Evolutionary conservation across 2,113 vertebrate species (phyloP).

Genomic region (Lepus timidus): DNA sequence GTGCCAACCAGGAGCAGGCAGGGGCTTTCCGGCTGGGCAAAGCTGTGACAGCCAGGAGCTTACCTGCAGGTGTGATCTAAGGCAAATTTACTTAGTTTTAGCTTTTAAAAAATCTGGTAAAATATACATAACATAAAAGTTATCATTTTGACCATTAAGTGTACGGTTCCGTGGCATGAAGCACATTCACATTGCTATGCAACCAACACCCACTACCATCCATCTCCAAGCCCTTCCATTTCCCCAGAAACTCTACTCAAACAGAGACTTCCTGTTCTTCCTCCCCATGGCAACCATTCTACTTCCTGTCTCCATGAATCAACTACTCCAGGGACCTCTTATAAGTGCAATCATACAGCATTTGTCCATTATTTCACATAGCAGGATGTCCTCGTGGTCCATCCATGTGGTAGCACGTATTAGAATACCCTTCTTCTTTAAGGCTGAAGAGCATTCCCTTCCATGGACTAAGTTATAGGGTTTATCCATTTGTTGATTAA

Average conservation of each 20-base stretch:
- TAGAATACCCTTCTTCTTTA: not conserved
- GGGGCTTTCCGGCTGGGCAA: not conserved
- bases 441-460: not conserved
- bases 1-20: not conserved
- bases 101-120: not conserved
- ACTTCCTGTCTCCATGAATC: not conserved
- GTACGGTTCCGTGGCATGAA: too few species aligned
- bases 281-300: not conserved
- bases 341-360: not conserved
- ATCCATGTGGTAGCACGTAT: rapidly evolving
- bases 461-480: too few species aligned
- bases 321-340: not conserved
- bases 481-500: not conserved
- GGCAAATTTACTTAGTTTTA: not conserved
- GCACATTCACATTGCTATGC: too few species aligned
- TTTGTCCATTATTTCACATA: not conserved
- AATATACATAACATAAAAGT: not conserved
- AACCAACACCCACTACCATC: not conserved
- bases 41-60: not conserved
- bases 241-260: not conserved
- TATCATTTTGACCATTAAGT: not conserved
- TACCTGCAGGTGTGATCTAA: not conserved
- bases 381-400: not conserved
- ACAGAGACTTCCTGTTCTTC: not conserved
- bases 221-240: not conserved